phyloP scores from a whole-genome alignment of 2,888 invertebrate genomes.

The Apoda limacodes region DNA sequence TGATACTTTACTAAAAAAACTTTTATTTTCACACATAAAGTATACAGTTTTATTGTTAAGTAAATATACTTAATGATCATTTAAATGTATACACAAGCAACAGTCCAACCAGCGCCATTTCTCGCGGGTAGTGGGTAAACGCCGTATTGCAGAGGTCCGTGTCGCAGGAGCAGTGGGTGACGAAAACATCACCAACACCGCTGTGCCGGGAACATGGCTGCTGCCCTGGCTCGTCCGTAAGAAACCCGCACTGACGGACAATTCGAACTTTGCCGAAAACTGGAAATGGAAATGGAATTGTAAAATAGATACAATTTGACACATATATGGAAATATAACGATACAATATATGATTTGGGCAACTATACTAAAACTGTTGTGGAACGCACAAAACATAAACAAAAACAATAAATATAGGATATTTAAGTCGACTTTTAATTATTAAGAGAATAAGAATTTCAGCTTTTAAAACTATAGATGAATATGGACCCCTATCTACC shows the following conservation, averaged over 20 bases:
- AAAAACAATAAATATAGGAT: too few relatives aligned
- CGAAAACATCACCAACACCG: constrained; percentile 79
- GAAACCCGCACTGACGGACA: constrained; percentile 85
- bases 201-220: constrained; percentile 73
- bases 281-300: too few relatives aligned
- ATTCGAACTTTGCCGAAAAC: constrained; percentile 81
- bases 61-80: neutral
- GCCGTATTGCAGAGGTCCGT: constrained; percentile 80
- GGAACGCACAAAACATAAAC: too few relatives aligned
- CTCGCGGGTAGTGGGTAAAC: constrained; percentile 14
- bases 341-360: too few relatives aligned
- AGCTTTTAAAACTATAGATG: too few relatives aligned
- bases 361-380: too few relatives aligned
- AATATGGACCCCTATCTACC: too few relatives aligned
- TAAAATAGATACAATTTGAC: too few relatives aligned
- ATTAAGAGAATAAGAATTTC: too few relatives aligned
- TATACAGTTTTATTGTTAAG: constrained; percentile 8
- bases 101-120: neutral
- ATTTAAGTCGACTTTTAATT: too few relatives aligned
- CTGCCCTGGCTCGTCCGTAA: constrained; percentile 69
- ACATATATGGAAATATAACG: too few relatives aligned
- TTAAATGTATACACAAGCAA: constrained; percentile 2
- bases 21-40: constrained; percentile 3
- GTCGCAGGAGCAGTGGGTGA: constrained; percentile 83
- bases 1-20: too few relatives aligned